Percentiles rank a stretch among this genome's conserved stretches.
Conservation (phyloP, 2,113 vertebrate species). For the Aspiorhynchus laticeps region DNA sequence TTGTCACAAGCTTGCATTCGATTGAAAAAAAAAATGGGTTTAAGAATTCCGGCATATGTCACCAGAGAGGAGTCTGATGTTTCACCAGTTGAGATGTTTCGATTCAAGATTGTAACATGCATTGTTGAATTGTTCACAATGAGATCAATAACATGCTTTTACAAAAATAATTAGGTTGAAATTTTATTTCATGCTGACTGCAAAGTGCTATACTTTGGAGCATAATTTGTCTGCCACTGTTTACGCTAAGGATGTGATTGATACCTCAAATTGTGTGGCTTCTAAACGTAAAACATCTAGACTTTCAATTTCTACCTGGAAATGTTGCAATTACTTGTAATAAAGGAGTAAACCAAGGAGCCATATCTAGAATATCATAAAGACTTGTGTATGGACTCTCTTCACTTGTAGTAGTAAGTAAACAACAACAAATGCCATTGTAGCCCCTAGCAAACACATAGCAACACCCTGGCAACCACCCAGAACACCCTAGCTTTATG, state of each 20-base stretch:
- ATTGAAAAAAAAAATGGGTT: not conserved
- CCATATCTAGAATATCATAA: too few relatives aligned
- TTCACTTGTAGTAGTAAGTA: not conserved
- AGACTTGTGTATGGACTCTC: too few relatives aligned
- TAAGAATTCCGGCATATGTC: not conserved
- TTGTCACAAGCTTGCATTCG: not conserved
- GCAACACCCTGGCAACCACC: not conserved
- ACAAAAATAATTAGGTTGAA: not conserved
- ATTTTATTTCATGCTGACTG: too few relatives aligned
- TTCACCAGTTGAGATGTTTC: not conserved
- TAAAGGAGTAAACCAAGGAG: not conserved
- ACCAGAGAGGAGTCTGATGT: not conserved
- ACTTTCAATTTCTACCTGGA: not conserved
- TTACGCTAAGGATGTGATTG: not conserved
- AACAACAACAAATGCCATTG: not conserved
- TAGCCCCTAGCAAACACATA: not conserved
- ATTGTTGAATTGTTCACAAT: not conserved
- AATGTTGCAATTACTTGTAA: not conserved
- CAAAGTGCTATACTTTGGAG: not conserved
- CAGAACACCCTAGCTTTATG: not conserved
- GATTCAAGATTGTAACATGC: not conserved
- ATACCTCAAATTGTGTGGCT: not conserved
- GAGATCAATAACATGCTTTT: not conserved
- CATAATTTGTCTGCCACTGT: not conserved
- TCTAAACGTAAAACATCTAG: not conserved